Evolutionary conservation across 1,140 invertebrate species (phyloP), one percentile per base, ranked within the genome.

Genomic region (Popillia japonica): DNA sequence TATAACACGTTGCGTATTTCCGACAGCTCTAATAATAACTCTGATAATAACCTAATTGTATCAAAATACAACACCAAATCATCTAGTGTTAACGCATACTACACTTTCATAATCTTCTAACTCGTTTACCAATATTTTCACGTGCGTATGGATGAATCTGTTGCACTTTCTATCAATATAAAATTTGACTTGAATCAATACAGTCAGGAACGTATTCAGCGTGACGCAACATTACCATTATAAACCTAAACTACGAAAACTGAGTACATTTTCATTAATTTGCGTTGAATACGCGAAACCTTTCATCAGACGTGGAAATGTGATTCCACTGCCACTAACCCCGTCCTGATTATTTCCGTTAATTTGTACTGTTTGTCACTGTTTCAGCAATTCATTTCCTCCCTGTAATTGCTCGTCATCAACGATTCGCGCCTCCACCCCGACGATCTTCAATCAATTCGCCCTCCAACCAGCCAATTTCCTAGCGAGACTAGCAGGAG

Each of bases 351-450:
- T 74, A 44, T 74, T 74, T 74, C 72, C 72, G 72, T 74, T 74
- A 74, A 74, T 74, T 74, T 74, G 72, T 74, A 41, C 72, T 74
- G 72, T 74, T 74, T 74, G 72, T 74, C 72, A 74, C 40, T 74
- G 72, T 74, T 74, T 74, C 72, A 74, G 72, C 72, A 34, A 41
- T 74, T 74, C 72, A 74, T 74, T 74, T 74, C 72, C 72, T 40
- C 72, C 14, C 72, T 22, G 72, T 74, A 74, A 74, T 74, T 74
- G 72, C 72, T 72, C 34, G 22, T 72, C 23, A 72, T 17, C 48
- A 55, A 44, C 72, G 41, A 14, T 74, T 74, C 72, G 41, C 72
- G 72, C 34, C 40, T 44, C 34, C 72, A 74, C 34, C 40, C 72
- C 72, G 6, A 10, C 22, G 22, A 68, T 68, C 61, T 68, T 68